Base-by-base conservation (phyloP, 2,888 invertebrate species). In the Andrena praecox region DNA sequence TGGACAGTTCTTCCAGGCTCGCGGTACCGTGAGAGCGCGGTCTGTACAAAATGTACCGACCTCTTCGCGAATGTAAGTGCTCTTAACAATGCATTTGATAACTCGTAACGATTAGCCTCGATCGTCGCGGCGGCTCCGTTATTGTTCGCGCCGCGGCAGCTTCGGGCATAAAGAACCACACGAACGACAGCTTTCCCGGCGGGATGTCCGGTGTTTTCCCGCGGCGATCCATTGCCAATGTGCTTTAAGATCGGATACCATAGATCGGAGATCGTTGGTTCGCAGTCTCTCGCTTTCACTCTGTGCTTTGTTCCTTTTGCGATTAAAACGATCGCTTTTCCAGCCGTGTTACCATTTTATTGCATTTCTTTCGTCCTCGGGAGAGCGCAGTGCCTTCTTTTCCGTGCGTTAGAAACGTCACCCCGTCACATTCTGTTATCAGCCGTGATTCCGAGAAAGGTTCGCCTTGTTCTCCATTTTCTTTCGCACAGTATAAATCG, bases 1-100 rank as follows among this genome's bases (percentile, higher is more conserved):
- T 7, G 62, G 62, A 42, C 33, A 54, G 66, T 70, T 75, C 60
- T 60, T 54, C 70, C 70, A 20, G 27, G 24, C 29, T 72, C 27
- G 42, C 54, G 20, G 33, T 12, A 27, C 27, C 1, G 27, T 27
- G 27, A 27, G 27, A 27, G 27, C 27, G 27, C 27, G 42, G 42
- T 59, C 59, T 80, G 62, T 69, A 59, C 70, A 76, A 69, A 69
- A 73, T 77, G 50, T 72, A 75, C 42, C 42, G 42, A 54, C 48
- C 56, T 77, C 63, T 52, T 74, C 64, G 76, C 66, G 78, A 78
- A 85, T 69, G 68, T 80, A 87, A 87, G 86, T 87, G 86, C 86
- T 87, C 86, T 87, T 87, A 87, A 82, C 35, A 71, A 66, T 80
- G 82, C 82, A 80, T 80, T 87, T 85, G 73, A 74, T 82, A 80